These are phyloP conservation scores for Apodemia hepburni DNA, from an alignment of 2,888 invertebrate species.

Conservation along the genomic window DNA sequence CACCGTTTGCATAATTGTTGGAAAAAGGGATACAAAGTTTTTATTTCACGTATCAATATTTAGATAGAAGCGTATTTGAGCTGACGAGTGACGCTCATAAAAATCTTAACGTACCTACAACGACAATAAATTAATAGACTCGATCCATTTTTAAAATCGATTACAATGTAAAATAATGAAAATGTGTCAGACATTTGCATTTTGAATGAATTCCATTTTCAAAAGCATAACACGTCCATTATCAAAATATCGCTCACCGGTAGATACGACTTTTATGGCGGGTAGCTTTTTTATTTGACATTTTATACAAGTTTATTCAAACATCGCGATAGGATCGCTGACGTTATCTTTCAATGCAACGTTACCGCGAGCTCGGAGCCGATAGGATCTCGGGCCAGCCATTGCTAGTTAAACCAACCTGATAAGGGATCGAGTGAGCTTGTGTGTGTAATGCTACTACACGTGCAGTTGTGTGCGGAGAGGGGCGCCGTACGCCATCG, in stretches of 20 bases:
- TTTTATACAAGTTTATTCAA: constrained; percentile 81
- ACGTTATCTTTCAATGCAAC: constrained; percentile 80
- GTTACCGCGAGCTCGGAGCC: constrained; percentile 73
- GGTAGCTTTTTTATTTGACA: constrained; percentile 77
- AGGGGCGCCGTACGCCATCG: constrained; percentile 53
- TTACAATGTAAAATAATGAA: neutral
- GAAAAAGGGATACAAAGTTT: too few species aligned
- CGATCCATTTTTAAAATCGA: neutral
- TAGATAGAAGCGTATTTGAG: neutral
- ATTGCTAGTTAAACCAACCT: constrained; percentile 77
- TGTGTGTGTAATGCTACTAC: constrained; percentile 49
- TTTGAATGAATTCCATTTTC: constrained; percentile 5
- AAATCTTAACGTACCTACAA: neutral
- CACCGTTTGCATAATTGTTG: too few species aligned
- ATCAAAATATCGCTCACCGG: constrained; percentile 48
- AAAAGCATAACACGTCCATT: constrained; percentile 32
- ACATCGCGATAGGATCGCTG: constrained; percentile 73
- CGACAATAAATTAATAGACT: too few species aligned
- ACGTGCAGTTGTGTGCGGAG: constrained; percentile 47
- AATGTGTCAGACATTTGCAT: neutral
- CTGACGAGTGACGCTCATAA: neutral
- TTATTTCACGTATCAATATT: too few species aligned
- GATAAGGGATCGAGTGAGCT: constrained; percentile 66
- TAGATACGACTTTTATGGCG: constrained; percentile 65
- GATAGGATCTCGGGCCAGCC: constrained; percentile 76